phyloP scores from a whole-genome alignment of 2,797 vertebrate species.

The Helostoma temminkii region DNA sequence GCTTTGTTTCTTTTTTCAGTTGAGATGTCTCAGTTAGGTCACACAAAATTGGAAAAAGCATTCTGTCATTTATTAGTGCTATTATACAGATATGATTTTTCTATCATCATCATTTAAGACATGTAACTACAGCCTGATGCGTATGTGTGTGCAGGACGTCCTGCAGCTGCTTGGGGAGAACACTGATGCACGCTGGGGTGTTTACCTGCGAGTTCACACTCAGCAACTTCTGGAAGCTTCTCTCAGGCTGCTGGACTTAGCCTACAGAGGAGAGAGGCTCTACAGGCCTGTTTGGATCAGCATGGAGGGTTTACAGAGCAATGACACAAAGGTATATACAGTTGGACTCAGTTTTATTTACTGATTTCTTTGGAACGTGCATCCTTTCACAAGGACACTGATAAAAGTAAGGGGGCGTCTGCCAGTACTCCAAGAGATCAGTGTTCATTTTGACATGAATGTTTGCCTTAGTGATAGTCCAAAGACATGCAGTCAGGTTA shows the following conservation, averaged over 20 bases:
- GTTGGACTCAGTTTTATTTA: too few species aligned
- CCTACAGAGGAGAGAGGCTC: conserved; percentile 69
- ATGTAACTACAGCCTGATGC: neutral
- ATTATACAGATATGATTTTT: neutral
- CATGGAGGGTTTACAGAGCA: conserved; percentile 73
- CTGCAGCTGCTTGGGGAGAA: conserved; percentile 67
- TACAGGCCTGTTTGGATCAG: conserved; percentile 84
- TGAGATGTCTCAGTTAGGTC: too few species aligned
- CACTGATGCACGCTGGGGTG: conserved; percentile 71
- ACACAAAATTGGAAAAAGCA: too few species aligned
- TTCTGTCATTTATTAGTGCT: neutral
- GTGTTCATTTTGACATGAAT: too few species aligned
- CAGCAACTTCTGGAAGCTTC: conserved; percentile 76
- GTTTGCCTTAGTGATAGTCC: too few species aligned
- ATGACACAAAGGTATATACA: conserved; percentile 56
- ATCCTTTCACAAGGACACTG: too few species aligned
- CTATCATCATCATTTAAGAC: neutral
- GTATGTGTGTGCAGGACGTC: conserved; percentile 58
- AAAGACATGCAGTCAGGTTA: too few species aligned
- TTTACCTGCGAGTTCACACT: conserved; percentile 76
- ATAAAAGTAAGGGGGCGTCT: too few species aligned
- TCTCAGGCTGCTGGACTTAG: conserved; percentile 71
- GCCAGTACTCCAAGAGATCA: too few species aligned
- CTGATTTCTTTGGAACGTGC: too few species aligned
- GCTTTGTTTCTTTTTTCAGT: too few species aligned